Evolutionary conservation across 2,113 vertebrate genomes (phyloP), one percentile per base, ranked within the genome.

Genomic region (Sphaerodactylus townsendi): DNA sequence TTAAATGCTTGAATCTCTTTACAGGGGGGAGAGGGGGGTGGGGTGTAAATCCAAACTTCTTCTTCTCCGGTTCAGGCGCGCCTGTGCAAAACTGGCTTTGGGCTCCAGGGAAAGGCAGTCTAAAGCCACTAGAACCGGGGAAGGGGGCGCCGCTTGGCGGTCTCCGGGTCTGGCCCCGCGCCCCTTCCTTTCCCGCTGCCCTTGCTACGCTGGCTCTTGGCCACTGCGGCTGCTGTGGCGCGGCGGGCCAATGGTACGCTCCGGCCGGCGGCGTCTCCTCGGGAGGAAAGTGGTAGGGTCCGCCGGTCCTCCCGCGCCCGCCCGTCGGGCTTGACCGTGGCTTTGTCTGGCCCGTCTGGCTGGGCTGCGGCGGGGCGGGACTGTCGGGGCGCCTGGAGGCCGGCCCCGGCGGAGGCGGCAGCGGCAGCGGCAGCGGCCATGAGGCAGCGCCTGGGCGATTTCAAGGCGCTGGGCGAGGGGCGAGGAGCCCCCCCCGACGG

Each of bases 191-290:
- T 21, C 21, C 19, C 5, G 15, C 50, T 19, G 14, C 14, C 56
- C 56, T 59, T 59, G 56, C 56, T 59, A 59, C 56, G 56, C 56
- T 21, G 19, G 19, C 21, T 25, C 56, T 59, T 25, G 56, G 66
- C 64, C 46, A 1, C 25, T 5, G 37, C 19, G 1, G 72, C 21
- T 23, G 48, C 68, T 56, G 75, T 28, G 5, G 30, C 30, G 41
- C 77, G 7, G 17, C 39, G n/a, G 30, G 21, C 7, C 33, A 87
- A 83, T 84, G 86, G 81, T 84, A 62, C 70, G 28, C 68, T 75
- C 85, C 80, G 41, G 53, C 85, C 19, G 72, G 37, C 41, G 11
- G 48, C 62, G 39, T 69, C 79, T 81, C 44, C 48, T 2, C 5
- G 65, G 75, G 39, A 48, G 28, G 75, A 13, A 41, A 77, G 66